Percentiles rank a stretch among this genome's conserved stretches.
Evolutionary conservation across 2,113 vertebrate species (phyloP).

Genomic region (Chroicocephalus ridibundus): DNA sequence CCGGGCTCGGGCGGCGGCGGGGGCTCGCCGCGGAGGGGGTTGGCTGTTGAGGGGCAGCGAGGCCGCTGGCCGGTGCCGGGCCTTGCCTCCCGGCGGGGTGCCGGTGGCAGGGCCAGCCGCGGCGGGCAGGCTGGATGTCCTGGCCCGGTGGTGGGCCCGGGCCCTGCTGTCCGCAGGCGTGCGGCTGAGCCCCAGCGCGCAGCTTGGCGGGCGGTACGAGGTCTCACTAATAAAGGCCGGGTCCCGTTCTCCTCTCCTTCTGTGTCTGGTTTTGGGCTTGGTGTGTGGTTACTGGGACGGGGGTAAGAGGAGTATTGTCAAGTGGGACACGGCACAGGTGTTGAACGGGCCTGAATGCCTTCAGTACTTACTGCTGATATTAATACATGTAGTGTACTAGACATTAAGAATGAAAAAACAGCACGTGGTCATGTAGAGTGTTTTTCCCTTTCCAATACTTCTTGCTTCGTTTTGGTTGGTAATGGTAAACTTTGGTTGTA

Average conservation of each 20-base stretch:
- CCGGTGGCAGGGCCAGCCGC: too few relatives aligned
- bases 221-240: background rate
- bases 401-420: background rate
- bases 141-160: background rate
- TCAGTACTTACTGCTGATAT: fast-evolving
- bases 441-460: fast-evolving
- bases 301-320: fast-evolving
- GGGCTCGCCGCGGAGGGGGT: too few relatives aligned
- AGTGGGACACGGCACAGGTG: background rate
- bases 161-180: fast-evolving
- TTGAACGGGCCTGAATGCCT: background rate
- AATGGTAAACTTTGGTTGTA: background rate
- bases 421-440: fast-evolving
- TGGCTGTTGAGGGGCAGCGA: background rate
- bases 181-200: background rate
- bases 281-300: fast-evolving
- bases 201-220: fast-evolving
- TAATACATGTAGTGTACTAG: background rate
- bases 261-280: fast-evolving
- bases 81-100: background rate
- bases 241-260: too few relatives aligned
- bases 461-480: background rate
- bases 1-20: background rate
- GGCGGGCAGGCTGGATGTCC: background rate
- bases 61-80: background rate